Evolutionary conservation across 2,888 invertebrate genomes (phyloP).

Genomic region (Camptogramma bilineatum): DNA sequence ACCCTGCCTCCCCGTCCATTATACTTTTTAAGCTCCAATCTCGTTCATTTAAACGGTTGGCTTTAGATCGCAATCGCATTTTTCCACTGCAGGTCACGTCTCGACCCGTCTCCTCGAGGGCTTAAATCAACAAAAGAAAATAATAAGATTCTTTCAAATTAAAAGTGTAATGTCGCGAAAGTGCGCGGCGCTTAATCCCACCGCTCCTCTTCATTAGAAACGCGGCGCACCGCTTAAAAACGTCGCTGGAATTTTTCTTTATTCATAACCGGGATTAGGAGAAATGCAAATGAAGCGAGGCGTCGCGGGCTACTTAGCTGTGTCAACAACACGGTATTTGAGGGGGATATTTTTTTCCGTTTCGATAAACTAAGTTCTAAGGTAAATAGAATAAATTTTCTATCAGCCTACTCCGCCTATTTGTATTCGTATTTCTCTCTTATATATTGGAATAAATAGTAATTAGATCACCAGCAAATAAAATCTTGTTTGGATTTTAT

Average conservation of each 20-base stretch:
- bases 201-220: constrained; percentile 81
- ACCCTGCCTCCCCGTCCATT: constrained; percentile 85
- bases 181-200: constrained; percentile 74
- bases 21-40: constrained; percentile 91
- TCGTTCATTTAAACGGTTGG: constrained; percentile 90
- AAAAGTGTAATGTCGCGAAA: constrained; percentile 88
- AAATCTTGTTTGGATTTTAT: neutral
- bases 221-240: constrained; percentile 76
- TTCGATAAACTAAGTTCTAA: constrained; percentile 45
- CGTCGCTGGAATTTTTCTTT: constrained; percentile 83
- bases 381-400: constrained; percentile 32
- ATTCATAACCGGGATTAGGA: constrained; percentile 85
- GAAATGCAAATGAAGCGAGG: constrained; percentile 83
- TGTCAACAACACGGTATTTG: constrained; percentile 76
- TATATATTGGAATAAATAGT: no score
- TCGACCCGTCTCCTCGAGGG: constrained; percentile 85
- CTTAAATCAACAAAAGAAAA: constrained; percentile 89
- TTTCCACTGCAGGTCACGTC: constrained; percentile 90
- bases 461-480: neutral
- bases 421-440: neutral
- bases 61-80: constrained; percentile 90
- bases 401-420: neutral
- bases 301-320: constrained; percentile 82
- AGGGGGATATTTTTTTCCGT: constrained; percentile 58
- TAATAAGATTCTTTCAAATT: constrained; percentile 90